Evolutionary conservation across 1,140 invertebrate genomes (phyloP).

Genomic region (Phymastichus coffea): DNA sequence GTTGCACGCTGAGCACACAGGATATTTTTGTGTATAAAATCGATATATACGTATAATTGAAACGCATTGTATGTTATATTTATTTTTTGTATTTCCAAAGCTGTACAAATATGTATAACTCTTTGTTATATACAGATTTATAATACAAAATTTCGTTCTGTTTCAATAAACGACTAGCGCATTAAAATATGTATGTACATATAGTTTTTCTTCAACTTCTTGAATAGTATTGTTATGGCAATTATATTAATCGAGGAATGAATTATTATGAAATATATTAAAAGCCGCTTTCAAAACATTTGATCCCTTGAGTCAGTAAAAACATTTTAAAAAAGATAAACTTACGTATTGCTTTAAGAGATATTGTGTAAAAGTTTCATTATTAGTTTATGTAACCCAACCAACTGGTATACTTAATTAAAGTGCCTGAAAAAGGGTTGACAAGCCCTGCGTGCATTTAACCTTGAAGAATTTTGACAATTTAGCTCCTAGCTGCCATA

Average conservation of each 20-base stretch:
- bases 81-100: slow-evolving; percentile 17
- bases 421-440: background rate
- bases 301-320: background rate
- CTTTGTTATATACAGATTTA: slow-evolving; percentile 19
- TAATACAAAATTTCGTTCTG: slow-evolving; percentile 6
- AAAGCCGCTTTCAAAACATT: background rate
- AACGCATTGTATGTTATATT: slow-evolving; percentile 18
- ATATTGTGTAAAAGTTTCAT: background rate
- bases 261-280: background rate
- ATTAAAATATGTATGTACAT: slow-evolving; percentile 7
- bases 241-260: background rate
- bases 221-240: slow-evolving; percentile 4
- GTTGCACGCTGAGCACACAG: slow-evolving; percentile 15
- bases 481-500: slow-evolving; percentile 10
- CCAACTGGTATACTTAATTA: background rate
- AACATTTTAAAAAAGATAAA: slow-evolving; percentile 9
- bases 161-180: slow-evolving; percentile 9
- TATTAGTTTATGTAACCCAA: slow-evolving; percentile 3
- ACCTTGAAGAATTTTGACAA: slow-evolving; percentile 15
- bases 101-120: slow-evolving; percentile 14
- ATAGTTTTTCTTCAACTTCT: background rate
- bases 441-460: background rate
- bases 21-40: slow-evolving; percentile 18
- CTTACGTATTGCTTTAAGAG: slow-evolving; percentile 8
- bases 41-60: background rate